These are phyloP conservation scores for Furnarius figulus DNA, from an alignment of 2,113 vertebrate species.

Conservation along the genomic window DNA sequence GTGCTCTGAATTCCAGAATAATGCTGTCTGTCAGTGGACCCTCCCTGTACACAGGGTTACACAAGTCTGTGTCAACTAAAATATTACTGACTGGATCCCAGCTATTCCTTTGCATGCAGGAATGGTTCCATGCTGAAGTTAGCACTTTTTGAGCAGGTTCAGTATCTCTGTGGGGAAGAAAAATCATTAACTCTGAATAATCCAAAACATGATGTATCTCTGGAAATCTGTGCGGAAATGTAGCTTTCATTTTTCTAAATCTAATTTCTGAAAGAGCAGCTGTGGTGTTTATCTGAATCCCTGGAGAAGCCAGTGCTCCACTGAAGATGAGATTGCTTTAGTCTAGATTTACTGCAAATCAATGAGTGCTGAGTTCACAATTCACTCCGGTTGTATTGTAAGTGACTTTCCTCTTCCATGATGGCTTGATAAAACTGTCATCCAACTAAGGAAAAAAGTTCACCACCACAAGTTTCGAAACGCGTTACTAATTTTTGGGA, in stretches of 20 bases:
- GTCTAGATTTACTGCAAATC: slow-evolving; percentile 52
- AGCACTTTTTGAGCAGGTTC: not conserved
- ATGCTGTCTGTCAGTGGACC: not conserved
- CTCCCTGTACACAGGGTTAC: not conserved
- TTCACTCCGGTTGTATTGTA: slow-evolving; percentile 1
- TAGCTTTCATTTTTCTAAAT: slow-evolving; percentile 25
- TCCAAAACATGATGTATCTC: not conserved
- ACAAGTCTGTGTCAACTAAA: not conserved
- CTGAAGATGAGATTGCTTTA: slow-evolving; percentile 21
- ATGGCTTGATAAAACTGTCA: slow-evolving; percentile 16
- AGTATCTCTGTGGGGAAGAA: not conserved
- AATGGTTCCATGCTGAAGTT: not conserved
- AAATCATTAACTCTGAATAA: not conserved
- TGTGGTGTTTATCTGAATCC: slow-evolving; percentile 15
- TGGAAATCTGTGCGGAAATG: not conserved
- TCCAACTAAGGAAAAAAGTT: not conserved
- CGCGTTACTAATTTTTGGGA: not conserved
- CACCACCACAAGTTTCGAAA: not conserved
- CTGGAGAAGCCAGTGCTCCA: not conserved
- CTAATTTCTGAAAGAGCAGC: not conserved
- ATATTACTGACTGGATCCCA: not conserved
- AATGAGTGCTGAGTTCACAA: slow-evolving; percentile 21
- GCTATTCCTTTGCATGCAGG: not conserved
- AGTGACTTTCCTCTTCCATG: not conserved
- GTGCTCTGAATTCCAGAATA: not conserved